These are phyloP conservation scores for Diachasma alloeum DNA, from an alignment of 1,140 invertebrate species.

Conservation along the genomic window DNA sequence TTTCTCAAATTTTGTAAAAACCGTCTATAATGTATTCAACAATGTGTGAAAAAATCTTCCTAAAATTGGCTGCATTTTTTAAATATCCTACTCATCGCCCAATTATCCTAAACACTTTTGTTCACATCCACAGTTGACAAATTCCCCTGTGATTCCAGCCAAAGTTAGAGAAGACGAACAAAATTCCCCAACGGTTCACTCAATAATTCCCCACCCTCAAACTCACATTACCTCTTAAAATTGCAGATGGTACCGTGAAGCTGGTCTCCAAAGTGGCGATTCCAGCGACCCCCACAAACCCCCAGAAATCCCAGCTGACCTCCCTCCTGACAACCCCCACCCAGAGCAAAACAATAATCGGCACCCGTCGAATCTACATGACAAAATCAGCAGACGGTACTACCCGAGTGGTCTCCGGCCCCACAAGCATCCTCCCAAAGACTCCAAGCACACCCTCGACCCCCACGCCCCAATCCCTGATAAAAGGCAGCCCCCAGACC, in stretches of 20 bases:
- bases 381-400: constrained; percentile 82
- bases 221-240: too few relatives aligned
- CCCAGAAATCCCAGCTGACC: constrained; percentile 73
- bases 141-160: too few relatives aligned
- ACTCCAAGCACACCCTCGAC: constrained; percentile 43
- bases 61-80: too few relatives aligned
- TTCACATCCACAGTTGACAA: too few relatives aligned
- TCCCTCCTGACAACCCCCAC: constrained; percentile 71
- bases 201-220: too few relatives aligned
- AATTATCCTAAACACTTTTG: too few relatives aligned
- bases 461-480: constrained; percentile 56
- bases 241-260: constrained; percentile 69
- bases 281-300: constrained; percentile 65
- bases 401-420: constrained; percentile 74
- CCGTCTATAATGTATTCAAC: too few relatives aligned
- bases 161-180: too few relatives aligned
- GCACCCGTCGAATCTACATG: constrained; percentile 80
- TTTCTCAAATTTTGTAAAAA: too few relatives aligned
- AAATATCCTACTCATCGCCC: too few relatives aligned
- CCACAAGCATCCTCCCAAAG: constrained; percentile 68
- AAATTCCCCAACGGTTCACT: too few relatives aligned
- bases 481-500: constrained; percentile 52
- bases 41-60: too few relatives aligned
- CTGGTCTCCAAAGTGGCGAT: constrained; percentile 71
- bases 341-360: constrained; percentile 73